Conservation (phyloP, 1,140 invertebrate species). For the Drosophila hydei region DNA sequence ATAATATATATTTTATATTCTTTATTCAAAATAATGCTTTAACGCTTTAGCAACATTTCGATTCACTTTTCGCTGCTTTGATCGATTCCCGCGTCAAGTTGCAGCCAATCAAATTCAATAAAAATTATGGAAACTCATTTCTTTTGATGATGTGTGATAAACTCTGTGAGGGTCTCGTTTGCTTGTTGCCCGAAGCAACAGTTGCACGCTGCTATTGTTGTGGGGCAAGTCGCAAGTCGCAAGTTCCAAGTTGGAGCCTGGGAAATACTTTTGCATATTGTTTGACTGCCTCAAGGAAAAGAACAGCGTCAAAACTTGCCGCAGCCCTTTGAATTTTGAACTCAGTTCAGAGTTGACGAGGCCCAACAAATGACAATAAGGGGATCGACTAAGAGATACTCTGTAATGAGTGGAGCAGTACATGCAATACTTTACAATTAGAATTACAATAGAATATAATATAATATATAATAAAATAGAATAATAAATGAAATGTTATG, state of each 20-base stretch:
- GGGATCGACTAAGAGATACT: too few relatives aligned
- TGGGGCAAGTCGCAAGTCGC: background rate
- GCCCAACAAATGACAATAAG: background rate
- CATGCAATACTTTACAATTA: too few relatives aligned
- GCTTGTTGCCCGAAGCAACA: constrained; percentile 14
- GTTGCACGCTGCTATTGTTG: background rate
- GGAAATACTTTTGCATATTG: constrained; percentile 13
- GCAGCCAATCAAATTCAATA: too few relatives aligned
- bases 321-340: constrained; percentile 15
- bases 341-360: background rate
- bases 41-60: too few relatives aligned
- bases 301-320: constrained; percentile 5
- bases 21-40: too few relatives aligned
- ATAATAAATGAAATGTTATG: too few relatives aligned
- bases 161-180: constrained; percentile 2
- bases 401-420: too few relatives aligned
- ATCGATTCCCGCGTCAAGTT: too few relatives aligned
- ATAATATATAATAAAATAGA: too few relatives aligned
- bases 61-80: too few relatives aligned
- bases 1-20: too few relatives aligned
- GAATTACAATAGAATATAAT: too few relatives aligned
- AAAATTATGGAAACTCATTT: constrained; percentile 5
- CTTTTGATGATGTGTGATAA: constrained; percentile 19
- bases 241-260: background rate
- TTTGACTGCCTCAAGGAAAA: constrained; percentile 8